Percentiles rank a stretch among this genome's conserved stretches.
Evolutionary conservation across 2,888 invertebrate genomes (phyloP).

Genomic region (Drosophila tanythrix): DNA sequence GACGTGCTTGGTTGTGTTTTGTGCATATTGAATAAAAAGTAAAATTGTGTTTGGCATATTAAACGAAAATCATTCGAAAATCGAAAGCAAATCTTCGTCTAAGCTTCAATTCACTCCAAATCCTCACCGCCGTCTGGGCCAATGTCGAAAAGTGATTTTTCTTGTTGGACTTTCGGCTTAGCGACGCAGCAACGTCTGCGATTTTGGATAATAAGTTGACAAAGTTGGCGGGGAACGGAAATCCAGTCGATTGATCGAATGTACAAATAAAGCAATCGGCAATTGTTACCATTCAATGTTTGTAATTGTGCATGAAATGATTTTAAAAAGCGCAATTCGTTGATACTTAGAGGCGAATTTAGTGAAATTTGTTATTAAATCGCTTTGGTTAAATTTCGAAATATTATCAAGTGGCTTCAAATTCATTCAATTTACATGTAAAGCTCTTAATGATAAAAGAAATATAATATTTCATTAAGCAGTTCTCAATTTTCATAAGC

Average conservation of each 20-base stretch:
- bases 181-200: constrained; percentile 64
- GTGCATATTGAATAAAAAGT: constrained; percentile 73
- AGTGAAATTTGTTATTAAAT: neutral
- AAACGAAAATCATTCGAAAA: constrained; percentile 61
- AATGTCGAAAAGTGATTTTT: constrained; percentile 74
- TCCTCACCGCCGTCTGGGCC: constrained; percentile 7
- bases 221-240: constrained; percentile 21
- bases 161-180: constrained; percentile 74
- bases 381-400: neutral
- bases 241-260: constrained; percentile 47
- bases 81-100: constrained; percentile 65
- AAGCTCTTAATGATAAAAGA: neutral
- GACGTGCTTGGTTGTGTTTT: constrained; percentile 51
- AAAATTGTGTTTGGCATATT: constrained; percentile 78
- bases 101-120: constrained; percentile 7
- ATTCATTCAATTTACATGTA: neutral
- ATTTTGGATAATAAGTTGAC: constrained; percentile 60
- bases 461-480: neutral
- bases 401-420: neutral
- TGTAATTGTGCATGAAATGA: constrained; percentile 9
- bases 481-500: neutral
- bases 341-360: neutral
- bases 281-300: constrained; percentile 33
- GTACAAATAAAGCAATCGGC: constrained; percentile 14
- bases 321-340: constrained; percentile 14